Conservation (phyloP, 2,888 invertebrate genomes). For the Girardia tigrina region DNA sequence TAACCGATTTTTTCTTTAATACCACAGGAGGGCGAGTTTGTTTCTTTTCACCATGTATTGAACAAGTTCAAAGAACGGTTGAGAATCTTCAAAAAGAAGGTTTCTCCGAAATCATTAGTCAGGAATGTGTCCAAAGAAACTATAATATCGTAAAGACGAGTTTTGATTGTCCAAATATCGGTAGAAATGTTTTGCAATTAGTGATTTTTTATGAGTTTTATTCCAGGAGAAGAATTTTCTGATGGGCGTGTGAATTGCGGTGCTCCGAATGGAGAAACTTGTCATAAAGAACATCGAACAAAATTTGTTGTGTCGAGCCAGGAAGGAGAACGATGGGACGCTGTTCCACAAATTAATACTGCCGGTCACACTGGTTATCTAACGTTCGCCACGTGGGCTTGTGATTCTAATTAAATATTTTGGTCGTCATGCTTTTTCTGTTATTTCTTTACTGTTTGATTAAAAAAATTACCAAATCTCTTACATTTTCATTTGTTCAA, state of each 20-base stretch:
- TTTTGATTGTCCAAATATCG: conserved; percentile 26
- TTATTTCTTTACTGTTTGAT: too few relatives aligned
- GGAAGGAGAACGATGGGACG: conserved; percentile 47
- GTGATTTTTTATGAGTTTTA: conserved; percentile 40
- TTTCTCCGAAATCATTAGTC: conserved; percentile 69
- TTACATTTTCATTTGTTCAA: too few relatives aligned
- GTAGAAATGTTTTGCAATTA: not conserved
- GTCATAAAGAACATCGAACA: not conserved
- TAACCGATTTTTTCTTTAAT: conserved; percentile 33
- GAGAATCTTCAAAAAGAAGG: conserved; percentile 60
- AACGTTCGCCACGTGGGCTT: conserved; percentile 71
- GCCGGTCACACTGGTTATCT: conserved; percentile 92
- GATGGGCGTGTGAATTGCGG: not conserved
- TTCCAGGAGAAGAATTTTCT: not conserved
- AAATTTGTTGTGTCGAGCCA: not conserved
- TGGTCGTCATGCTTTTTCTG: not conserved
- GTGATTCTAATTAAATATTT: not conserved
- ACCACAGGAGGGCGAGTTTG: conserved; percentile 73
- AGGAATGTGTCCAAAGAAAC: conserved; percentile 60
- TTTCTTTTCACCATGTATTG: conserved; percentile 96
- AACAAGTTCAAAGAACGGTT: conserved; percentile 85
- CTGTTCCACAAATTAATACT: conserved; percentile 60
- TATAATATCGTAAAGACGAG: not conserved
- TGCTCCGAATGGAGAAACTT: not conserved
- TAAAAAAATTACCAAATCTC: too few relatives aligned